Evolutionary conservation across 2,888 invertebrate genomes (phyloP), one percentile per base, ranked within the genome.

Genomic region (Pristionchus japonicus): DNA sequence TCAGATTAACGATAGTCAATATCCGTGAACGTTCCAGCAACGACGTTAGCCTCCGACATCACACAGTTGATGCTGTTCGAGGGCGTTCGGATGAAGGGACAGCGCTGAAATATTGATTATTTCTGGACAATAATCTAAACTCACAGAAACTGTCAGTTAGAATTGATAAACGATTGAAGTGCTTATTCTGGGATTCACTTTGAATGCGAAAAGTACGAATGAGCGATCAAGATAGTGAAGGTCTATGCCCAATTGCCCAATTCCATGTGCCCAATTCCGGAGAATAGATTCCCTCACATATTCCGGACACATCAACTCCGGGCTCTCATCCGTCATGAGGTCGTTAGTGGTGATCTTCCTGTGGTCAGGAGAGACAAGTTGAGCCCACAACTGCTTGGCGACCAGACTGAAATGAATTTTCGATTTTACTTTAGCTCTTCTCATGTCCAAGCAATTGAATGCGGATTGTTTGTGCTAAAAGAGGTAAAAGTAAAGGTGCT

Each of bases 41-140:
- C 17, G 31, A 67, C 64, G 17, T 67, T 67, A 7, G 31, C 64
- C 11, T 67, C 64, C 1, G 31, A 13, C 64, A 67, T 67, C 31
- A 31, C 31, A 31, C 74, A 74, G 40, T 37, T 13, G 1, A 74
- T 27, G n/a, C 74, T 74, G 74, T 74, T 74, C 1, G 37, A 37
- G 11, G 74, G 40, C 20, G 74, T 74, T 40, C 74, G 74, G 40
- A 74, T 74, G 74, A 74, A 74, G 37, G 74, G 74, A 23, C 74
- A 74, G 17, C 37, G 7, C 74, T 74, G 74, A 9, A 40, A 74
- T 40, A 20, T 57, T 23, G 2, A 2, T 1, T 6, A 20, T 57
- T 57, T 57, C 57, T 57, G 3, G 57, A 57, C 20, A 15, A 4
- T 23, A 4, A 4, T 11, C 4, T 57, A 7, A 57, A 57, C n/a